Evolutionary conservation across 2,797 vertebrate genomes (phyloP).

Genomic region (Melanotaenia trifasciata): DNA sequence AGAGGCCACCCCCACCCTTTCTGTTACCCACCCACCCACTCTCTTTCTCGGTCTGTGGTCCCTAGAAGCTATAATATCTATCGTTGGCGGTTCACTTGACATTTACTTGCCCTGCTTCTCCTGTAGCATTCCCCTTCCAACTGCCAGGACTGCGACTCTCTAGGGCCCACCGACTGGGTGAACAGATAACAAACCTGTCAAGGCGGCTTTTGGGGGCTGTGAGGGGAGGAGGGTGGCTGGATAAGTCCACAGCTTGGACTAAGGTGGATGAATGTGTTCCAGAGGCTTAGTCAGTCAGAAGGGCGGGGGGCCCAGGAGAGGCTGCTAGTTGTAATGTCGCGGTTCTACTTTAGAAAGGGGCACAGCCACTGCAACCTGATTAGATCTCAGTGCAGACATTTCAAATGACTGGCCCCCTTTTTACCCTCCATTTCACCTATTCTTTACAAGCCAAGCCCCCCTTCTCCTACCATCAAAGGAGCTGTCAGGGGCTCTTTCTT

Average conservation of each 20-base stretch:
- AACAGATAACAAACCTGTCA: constrained; percentile 94
- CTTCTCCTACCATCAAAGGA: constrained; percentile 75
- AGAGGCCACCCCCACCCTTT: constrained; percentile 77
- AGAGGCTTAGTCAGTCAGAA: constrained; percentile 71
- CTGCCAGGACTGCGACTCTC: constrained; percentile 86
- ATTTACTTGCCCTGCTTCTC: constrained; percentile 90
- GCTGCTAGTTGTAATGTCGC: constrained; percentile 82
- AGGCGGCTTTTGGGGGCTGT: constrained; percentile 85
- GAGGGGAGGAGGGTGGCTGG: constrained; percentile 80
- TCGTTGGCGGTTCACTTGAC: constrained; percentile 92
- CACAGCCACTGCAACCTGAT: constrained; percentile 82
- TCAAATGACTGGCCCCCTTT: constrained; percentile 80
- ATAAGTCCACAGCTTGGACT: constrained; percentile 85
- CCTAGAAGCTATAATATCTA: constrained; percentile 92
- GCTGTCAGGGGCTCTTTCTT: constrained; percentile 83
- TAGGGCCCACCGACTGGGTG: constrained; percentile 86
- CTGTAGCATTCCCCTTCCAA: constrained; percentile 81
- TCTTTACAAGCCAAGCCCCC: constrained; percentile 58
- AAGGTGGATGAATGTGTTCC: constrained; percentile 88
- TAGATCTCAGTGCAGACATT: constrained; percentile 84
- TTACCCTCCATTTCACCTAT: constrained; percentile 76
- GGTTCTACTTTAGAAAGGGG: constrained; percentile 77
- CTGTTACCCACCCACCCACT: neutral
- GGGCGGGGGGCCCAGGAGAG: constrained; percentile 70
- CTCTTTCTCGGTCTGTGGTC: constrained; percentile 75